phyloP scores from a whole-genome alignment of 2,888 invertebrate species.

The Agelastica alni region DNA sequence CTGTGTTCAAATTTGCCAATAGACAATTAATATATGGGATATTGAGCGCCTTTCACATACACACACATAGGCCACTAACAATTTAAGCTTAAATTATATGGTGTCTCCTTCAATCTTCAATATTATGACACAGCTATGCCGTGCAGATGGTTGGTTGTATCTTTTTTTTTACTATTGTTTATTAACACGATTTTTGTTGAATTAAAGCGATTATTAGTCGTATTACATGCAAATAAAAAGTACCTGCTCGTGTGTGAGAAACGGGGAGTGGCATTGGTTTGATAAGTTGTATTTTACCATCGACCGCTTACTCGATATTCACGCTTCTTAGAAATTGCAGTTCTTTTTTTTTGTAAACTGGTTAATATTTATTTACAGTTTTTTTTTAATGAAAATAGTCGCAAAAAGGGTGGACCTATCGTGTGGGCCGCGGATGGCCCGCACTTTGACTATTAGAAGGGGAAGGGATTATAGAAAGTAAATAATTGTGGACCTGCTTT shows the following conservation, averaged over 20 bases:
- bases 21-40: constrained; percentile 24
- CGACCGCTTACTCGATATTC: too few relatives aligned
- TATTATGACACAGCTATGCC: constrained; percentile 8
- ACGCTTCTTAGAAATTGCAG: too few relatives aligned
- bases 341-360: too few relatives aligned
- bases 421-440: too few relatives aligned
- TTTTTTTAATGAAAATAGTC: too few relatives aligned
- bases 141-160: constrained; percentile 15
- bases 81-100: constrained; percentile 15
- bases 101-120: constrained; percentile 17
- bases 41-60: constrained; percentile 25
- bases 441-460: too few relatives aligned
- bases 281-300: too few relatives aligned
- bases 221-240: background rate
- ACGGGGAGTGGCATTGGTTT: background rate
- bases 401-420: too few relatives aligned
- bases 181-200: background rate
- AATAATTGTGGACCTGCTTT: too few relatives aligned
- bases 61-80: background rate
- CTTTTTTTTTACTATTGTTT: background rate
- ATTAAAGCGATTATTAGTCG: constrained; percentile 1
- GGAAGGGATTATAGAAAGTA: too few relatives aligned
- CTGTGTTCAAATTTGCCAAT: constrained; percentile 25
- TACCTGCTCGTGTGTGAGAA: constrained; percentile 1
- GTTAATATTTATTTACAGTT: too few relatives aligned